These are phyloP conservation scores for Suricata suricatta DNA, from an alignment of 2,113 vertebrate genomes.

Conservation along the genomic window DNA sequence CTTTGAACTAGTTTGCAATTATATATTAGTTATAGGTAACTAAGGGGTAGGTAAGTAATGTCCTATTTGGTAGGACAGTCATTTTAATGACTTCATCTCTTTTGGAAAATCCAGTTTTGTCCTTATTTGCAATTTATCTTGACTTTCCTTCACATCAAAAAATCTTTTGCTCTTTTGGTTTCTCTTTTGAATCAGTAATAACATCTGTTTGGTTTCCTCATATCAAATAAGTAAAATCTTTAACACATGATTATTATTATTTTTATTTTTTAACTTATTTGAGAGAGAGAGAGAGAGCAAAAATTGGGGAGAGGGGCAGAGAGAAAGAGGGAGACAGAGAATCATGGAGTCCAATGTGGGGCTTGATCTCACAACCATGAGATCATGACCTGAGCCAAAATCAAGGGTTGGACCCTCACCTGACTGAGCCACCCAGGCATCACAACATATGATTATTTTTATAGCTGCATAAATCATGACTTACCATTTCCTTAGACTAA, in stretches of 20 bases:
- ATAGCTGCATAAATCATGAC: background rate
- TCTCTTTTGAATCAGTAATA: constrained; percentile 6
- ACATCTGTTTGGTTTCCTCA: background rate
- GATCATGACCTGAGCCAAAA: no score
- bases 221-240: constrained; percentile 20
- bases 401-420: no score
- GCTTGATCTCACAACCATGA: no score
- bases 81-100: background rate
- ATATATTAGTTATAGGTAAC: background rate
- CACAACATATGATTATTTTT: background rate
- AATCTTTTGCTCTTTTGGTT: background rate
- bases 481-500: background rate
- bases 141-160: background rate
- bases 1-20: background rate
- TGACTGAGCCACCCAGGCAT: no score
- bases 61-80: background rate
- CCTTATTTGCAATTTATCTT: background rate
- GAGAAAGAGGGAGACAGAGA: no score
- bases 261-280: no score
- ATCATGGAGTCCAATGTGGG: no score
- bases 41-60: background rate
- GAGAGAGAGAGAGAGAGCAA: no score
- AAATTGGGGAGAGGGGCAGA: no score
- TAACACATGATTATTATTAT: background rate
- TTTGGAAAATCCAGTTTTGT: background rate